Base-by-base conservation (phyloP, 92 coral and sea anemone genomes). In the Palythoa caribaeorum region DNA sequence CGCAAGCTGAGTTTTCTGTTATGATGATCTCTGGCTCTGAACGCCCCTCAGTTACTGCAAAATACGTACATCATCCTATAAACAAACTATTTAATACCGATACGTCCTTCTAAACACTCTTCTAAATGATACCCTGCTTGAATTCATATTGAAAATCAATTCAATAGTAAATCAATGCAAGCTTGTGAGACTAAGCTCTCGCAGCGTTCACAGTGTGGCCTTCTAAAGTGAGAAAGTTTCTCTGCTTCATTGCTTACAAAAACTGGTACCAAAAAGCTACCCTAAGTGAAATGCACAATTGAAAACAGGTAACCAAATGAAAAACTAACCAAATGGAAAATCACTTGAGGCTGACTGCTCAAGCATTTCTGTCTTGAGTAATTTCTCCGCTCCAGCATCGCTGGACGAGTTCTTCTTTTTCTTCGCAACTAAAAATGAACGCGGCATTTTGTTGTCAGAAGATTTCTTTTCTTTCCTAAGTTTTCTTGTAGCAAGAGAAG, bases 91-190 rank as follows among this genome's bases (percentile, higher is more conserved):
- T 51, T 11, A 77, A 37, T 12, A 5, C 37, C 39, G 17, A 10
- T 65, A 37, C 14, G 37, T 3, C 8, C n/a, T 78, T 78, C 51
- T 77, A 6, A 50, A 81, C 4, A 66, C 19, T 1, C 47, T 40
- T 40, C 36, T 12, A 52, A 21, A 62, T 36, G n/a, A 21, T 10
- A 5, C 48, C 54, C 74, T 68, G 71, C 44, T 81, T 47, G 16
- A 81, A 21, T 47, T 81, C 86, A 81, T 81, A 66, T 68, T 81
- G 86, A 81, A 81, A 81, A 81, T 81, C 86, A 81, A 54, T 66
- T 81, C 86, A 81, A 81, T 66, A 9, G 76, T 63, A 81, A 81
- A 81, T 81, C 76, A 81, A 81, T 68, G 86, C 86, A 65, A 81
- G 73, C 47, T 81, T 66, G 76, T 44, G 86, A 39, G 37, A 19